Percentiles rank a stretch among this genome's conserved stretches.
Conservation (phyloP, 2,113 vertebrate species). For the Lasiurus cinereus region DNA sequence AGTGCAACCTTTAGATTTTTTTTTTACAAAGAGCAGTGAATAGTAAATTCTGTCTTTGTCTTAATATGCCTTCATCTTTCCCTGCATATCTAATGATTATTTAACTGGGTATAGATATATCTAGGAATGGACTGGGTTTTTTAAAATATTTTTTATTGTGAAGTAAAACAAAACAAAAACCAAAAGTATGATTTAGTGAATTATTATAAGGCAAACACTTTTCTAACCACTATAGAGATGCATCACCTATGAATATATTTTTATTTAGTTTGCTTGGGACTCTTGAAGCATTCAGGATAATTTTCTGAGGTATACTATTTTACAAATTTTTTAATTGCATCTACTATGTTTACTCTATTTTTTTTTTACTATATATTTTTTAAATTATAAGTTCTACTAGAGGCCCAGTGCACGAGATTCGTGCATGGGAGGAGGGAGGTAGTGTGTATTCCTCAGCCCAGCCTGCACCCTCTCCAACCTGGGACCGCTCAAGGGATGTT, state of each 20-base stretch:
- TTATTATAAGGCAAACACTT: constrained; percentile 1
- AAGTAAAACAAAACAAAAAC: constrained; percentile 30
- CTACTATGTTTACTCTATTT: background rate
- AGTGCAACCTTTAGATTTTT: background rate
- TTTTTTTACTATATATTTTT: background rate
- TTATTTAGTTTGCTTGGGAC: constrained; percentile 30
- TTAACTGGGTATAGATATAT: background rate
- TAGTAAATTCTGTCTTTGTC: background rate
- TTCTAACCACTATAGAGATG: background rate
- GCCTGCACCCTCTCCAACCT: too few species aligned
- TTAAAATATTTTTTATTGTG: background rate
- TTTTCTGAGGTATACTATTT: background rate
- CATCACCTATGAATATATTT: background rate
- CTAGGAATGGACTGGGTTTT: background rate
- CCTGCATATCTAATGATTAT: background rate
- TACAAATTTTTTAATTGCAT: background rate
- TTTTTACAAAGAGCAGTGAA: constrained; percentile 5
- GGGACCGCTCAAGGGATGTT: too few species aligned
- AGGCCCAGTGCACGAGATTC: too few species aligned
- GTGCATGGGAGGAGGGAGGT: too few species aligned
- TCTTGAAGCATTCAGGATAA: background rate
- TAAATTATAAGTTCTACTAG: background rate
- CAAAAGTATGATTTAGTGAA: background rate
- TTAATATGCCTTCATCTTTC: constrained; percentile 20
- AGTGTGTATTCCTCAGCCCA: too few species aligned